Percentiles rank a stretch among this genome's conserved stretches.
phyloP scores from a whole-genome alignment of 1,140 invertebrate species.

The Neodiprion pinetum region DNA sequence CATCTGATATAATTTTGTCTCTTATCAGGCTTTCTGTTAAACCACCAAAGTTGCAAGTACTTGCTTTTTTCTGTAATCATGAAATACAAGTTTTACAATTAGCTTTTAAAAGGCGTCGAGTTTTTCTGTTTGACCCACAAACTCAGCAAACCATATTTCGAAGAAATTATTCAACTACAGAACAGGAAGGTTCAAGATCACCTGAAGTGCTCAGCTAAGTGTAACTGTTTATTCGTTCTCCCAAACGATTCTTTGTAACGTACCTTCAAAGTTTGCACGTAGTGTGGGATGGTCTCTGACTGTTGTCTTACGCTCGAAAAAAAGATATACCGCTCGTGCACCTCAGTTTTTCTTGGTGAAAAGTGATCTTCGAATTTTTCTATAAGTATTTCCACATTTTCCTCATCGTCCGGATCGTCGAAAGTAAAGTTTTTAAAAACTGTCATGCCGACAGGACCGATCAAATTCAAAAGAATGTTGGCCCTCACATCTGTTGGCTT shows the following conservation, averaged over 20 bases:
- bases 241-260: background rate
- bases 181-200: background rate
- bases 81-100: background rate
- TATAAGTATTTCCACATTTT: constrained; percentile 30
- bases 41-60: constrained; percentile 35
- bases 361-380: constrained; percentile 30
- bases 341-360: constrained; percentile 31
- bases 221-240: background rate
- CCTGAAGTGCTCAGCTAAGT: background rate
- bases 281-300: constrained; percentile 28
- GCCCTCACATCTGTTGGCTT: constrained; percentile 26
- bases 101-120: background rate
- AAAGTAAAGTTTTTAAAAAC: constrained; percentile 26
- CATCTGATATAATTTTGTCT: constrained; percentile 33
- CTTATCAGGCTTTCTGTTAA: constrained; percentile 32
- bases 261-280: constrained; percentile 32
- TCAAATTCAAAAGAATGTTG: constrained; percentile 26
- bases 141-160: background rate
- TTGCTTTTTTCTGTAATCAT: constrained; percentile 30
- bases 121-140: background rate
- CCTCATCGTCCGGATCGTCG: constrained; percentile 14
- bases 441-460: constrained; percentile 32
- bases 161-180: background rate
- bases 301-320: constrained; percentile 25
- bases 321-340: constrained; percentile 32